Evolutionary conservation across 1,140 invertebrate species (phyloP).

Genomic region (Caenorhabditis brenneri): DNA sequence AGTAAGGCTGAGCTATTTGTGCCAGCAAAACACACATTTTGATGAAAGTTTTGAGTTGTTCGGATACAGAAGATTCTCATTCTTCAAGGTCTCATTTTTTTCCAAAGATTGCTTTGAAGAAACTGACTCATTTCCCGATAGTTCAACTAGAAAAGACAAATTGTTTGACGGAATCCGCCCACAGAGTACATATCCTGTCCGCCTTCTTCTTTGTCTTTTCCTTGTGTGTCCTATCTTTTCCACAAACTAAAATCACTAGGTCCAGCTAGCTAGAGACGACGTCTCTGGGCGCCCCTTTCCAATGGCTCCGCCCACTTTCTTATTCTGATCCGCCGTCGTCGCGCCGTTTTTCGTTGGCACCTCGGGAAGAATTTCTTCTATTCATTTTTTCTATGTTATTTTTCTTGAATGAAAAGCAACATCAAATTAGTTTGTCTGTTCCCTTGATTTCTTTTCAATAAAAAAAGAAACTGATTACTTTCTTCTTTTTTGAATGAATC

Average conservation of each 20-base stretch:
- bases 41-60: no score
- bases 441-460: neutral
- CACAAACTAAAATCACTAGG: constrained; percentile 3
- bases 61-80: no score
- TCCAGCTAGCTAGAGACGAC: no score
- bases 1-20: no score
- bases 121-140: neutral
- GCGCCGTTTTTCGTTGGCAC: no score
- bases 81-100: neutral
- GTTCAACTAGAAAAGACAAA: neutral
- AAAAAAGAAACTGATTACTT: neutral
- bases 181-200: neutral
- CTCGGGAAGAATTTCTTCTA: no score
- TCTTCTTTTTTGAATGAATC: neutral
- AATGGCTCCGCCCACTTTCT: neutral
- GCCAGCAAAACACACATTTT: no score
- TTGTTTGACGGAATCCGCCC: neutral
- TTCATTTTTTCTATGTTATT: neutral
- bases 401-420: neutral
- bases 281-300: neutral
- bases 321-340: no score
- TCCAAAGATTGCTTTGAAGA: neutral
- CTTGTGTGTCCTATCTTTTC: neutral
- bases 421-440: neutral
- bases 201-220: neutral